These are phyloP conservation scores for Athene cunicularia DNA, from an alignment of 2,113 vertebrate species.

Conservation along the genomic window DNA sequence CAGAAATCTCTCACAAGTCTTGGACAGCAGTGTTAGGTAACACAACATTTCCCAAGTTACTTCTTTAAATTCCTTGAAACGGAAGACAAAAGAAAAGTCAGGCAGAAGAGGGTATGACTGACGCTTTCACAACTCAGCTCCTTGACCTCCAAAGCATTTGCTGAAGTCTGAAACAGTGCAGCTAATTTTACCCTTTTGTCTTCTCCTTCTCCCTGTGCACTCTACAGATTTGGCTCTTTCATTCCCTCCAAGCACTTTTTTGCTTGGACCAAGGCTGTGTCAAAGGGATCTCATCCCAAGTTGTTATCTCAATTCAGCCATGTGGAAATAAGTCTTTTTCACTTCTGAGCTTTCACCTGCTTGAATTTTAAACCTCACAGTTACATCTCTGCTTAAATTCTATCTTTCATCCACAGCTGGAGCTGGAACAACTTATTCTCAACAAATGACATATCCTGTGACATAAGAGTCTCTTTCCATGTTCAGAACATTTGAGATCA, in stretches of 20 bases:
- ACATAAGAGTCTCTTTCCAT: background rate
- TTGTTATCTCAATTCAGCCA: background rate
- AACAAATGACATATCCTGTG: background rate
- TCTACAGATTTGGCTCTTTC: background rate
- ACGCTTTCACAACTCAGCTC: background rate
- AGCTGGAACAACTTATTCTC: background rate
- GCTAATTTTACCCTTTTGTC: background rate
- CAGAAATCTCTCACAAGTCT: background rate
- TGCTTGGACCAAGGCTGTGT: background rate
- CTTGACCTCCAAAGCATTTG: background rate
- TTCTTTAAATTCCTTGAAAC: background rate
- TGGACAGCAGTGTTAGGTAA: background rate
- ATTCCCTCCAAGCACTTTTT: background rate
- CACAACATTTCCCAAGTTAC: background rate
- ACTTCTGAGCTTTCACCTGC: background rate
- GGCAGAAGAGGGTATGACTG: background rate
- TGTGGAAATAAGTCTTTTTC: background rate
- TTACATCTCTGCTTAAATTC: background rate
- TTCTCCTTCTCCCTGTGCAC: background rate
- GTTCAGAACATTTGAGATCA: background rate
- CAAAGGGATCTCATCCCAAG: background rate
- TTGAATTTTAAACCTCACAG: background rate
- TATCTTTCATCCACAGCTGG: background rate
- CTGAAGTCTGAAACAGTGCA: background rate
- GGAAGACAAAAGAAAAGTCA: background rate